Evolutionary conservation across 2,888 invertebrate genomes (phyloP).

Genomic region (Mythimna albipuncta): DNA sequence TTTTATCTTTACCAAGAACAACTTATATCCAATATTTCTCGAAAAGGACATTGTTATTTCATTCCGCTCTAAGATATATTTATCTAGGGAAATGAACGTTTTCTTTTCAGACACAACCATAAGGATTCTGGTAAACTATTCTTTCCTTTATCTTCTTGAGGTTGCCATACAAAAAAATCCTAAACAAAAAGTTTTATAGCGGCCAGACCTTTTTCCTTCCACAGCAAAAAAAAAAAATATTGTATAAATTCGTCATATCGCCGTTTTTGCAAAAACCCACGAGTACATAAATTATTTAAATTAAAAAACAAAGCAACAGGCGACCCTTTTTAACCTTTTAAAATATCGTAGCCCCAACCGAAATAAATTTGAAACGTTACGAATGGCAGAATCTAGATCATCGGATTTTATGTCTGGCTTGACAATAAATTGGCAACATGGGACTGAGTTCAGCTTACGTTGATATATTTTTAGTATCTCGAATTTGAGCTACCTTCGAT

Average conservation of each 20-base stretch:
- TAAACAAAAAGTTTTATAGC: constrained; percentile 11
- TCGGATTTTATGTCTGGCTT: constrained; percentile 35
- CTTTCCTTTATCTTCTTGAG: not conserved
- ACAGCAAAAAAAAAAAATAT: constrained; percentile 12
- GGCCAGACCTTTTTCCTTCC: constrained; percentile 18
- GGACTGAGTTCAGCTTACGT: constrained; percentile 10
- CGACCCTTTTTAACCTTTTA: constrained; percentile 49
- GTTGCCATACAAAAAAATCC: constrained; percentile 7
- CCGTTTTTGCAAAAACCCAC: constrained; percentile 31
- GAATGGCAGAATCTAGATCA: constrained; percentile 39
- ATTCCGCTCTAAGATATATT: constrained; percentile 7
- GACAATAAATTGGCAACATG: constrained; percentile 40
- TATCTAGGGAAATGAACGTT: constrained; percentile 14
- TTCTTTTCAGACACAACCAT: constrained; percentile 3
- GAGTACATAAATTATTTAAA: constrained; percentile 47
- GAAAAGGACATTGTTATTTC: constrained; percentile 28
- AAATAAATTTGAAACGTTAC: constrained; percentile 53
- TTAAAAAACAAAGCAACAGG: constrained; percentile 41
- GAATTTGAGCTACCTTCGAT: constrained; percentile 32
- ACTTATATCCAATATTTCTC: constrained; percentile 16
- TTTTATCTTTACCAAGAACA: constrained; percentile 16
- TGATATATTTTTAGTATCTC: constrained; percentile 39
- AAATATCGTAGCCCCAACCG: constrained; percentile 29
- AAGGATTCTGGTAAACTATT: constrained; percentile 23
- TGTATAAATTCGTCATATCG: constrained; percentile 42